Evolutionary conservation across 2,797 vertebrate species (phyloP).

Genomic region (Nannoperca obscura): DNA sequence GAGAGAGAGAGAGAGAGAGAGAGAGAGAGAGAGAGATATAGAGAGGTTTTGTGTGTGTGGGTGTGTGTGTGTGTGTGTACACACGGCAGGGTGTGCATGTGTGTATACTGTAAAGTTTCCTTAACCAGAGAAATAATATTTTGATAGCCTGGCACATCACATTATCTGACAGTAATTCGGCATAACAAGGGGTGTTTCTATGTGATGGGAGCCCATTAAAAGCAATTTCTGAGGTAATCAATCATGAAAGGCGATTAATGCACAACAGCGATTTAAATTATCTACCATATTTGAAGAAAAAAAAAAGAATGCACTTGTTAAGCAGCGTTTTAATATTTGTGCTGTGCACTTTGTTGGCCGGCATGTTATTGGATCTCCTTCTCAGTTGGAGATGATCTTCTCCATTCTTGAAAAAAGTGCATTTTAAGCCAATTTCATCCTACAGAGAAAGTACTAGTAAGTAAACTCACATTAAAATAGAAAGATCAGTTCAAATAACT

Average conservation of each 20-base stretch:
- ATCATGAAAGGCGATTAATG: constrained; percentile 72
- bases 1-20: too few relatives aligned
- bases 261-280: constrained; percentile 43
- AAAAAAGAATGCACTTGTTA: constrained; percentile 36
- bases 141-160: constrained; percentile 57
- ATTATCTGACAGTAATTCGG: constrained; percentile 64
- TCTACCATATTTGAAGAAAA: constrained; percentile 41
- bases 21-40: neutral
- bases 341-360: constrained; percentile 36
- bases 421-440: constrained; percentile 37
- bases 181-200: constrained; percentile 57
- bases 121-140: constrained; percentile 63
- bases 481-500: constrained; percentile 29
- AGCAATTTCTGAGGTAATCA: constrained; percentile 68
- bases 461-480: constrained; percentile 10
- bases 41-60: constrained; percentile 13
- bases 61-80: constrained; percentile 14
- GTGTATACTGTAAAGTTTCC: constrained; percentile 34
- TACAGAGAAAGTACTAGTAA: neutral
- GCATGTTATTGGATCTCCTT: constrained; percentile 14
- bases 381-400: constrained; percentile 20
- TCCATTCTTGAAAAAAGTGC: constrained; percentile 11
- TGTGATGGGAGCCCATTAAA: constrained; percentile 63
- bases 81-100: neutral
- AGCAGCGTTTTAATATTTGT: constrained; percentile 36